phyloP scores from a whole-genome alignment of 2,888 invertebrate genomes.

The Caenorhabditis panamensis region DNA sequence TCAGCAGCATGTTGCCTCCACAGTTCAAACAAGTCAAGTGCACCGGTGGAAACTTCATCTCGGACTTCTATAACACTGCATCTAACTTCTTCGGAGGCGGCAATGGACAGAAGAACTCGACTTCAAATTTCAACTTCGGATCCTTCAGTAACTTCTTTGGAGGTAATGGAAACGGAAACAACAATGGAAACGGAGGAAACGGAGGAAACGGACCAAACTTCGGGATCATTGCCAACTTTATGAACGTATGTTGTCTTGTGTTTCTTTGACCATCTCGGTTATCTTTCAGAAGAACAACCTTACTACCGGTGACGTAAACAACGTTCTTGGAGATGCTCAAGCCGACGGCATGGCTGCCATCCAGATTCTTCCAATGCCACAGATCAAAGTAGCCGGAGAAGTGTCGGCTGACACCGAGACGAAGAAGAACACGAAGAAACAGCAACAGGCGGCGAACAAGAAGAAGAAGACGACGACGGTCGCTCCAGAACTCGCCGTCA shows the following conservation, averaged over 20 bases:
- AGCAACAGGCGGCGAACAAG: slow-evolving; percentile 35
- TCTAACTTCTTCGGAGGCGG: slow-evolving; percentile 42
- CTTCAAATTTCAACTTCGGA: neutral
- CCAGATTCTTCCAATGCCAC: slow-evolving; percentile 37
- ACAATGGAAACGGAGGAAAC: slow-evolving; percentile 24
- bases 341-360: slow-evolving; percentile 33
- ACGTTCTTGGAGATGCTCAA: slow-evolving; percentile 17
- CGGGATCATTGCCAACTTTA: slow-evolving; percentile 30
- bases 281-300: slow-evolving; percentile 44
- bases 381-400: slow-evolving; percentile 11
- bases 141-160: slow-evolving; percentile 8
- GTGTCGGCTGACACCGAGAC: slow-evolving; percentile 10
- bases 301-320: neutral
- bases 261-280: neutral
- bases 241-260: slow-evolving; percentile 15
- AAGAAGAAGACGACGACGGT: slow-evolving; percentile 49
- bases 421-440: slow-evolving; percentile 37
- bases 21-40: slow-evolving; percentile 39
- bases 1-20: slow-evolving; percentile 37
- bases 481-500: slow-evolving; percentile 13
- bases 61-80: slow-evolving; percentile 21
- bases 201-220: slow-evolving; percentile 19
- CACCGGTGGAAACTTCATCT: slow-evolving; percentile 26
- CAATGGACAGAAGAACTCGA: neutral
- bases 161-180: slow-evolving; percentile 14